These are phyloP conservation scores for Gallinago stenura DNA, from an alignment of 2,797 vertebrate genomes.

Conservation along the genomic window DNA sequence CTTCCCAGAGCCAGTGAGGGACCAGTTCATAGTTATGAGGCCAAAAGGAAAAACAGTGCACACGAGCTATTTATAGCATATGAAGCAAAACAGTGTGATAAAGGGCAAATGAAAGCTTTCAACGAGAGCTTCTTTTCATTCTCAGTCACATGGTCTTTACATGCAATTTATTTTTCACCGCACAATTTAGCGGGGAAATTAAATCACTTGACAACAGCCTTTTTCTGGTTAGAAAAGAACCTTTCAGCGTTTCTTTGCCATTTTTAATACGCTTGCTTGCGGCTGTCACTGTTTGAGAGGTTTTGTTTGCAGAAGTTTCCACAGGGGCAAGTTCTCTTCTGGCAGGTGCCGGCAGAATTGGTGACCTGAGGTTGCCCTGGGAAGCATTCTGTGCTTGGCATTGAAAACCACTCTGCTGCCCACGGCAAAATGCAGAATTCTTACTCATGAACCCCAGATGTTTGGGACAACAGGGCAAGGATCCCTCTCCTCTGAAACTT, in stretches of 20 bases:
- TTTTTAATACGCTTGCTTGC: accelerated
- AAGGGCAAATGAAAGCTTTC: constrained; percentile 58
- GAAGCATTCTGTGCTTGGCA: neutral
- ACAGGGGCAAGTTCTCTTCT: neutral
- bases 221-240: neutral
- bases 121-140: neutral
- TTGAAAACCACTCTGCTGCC: neutral
- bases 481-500: neutral
- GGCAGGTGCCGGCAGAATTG: neutral
- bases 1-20: constrained; percentile 51
- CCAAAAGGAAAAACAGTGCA: constrained; percentile 62
- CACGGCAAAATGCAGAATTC: neutral
- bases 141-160: neutral
- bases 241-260: neutral
- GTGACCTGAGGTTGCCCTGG: neutral
- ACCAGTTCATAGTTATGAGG: constrained; percentile 52
- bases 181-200: constrained; percentile 16
- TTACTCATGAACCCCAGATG: neutral
- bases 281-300: neutral
- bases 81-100: constrained; percentile 57
- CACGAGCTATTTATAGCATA: constrained; percentile 69
- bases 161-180: constrained; percentile 24
- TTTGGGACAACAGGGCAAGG: neutral
- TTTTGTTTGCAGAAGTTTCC: neutral
- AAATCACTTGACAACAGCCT: constrained; percentile 14